Evolutionary conservation across 2,797 vertebrate species (phyloP).

Genomic region (Sebastes taczanowskii): DNA sequence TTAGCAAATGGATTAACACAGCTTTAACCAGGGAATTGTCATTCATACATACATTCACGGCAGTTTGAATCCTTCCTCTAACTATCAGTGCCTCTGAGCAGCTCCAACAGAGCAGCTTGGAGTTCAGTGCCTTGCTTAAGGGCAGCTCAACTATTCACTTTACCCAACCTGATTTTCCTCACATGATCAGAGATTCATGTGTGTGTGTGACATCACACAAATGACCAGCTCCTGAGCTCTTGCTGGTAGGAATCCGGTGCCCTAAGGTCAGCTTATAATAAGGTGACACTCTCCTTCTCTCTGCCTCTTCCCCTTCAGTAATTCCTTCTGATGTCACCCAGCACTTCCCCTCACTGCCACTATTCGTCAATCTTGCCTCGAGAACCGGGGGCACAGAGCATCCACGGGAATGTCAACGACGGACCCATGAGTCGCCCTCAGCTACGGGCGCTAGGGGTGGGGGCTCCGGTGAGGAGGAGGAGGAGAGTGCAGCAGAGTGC

Average conservation of each 20-base stretch:
- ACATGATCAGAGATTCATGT: not conserved
- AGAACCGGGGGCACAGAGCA: slow-evolving; percentile 32
- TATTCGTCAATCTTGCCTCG: slow-evolving; percentile 35
- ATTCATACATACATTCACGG: not conserved
- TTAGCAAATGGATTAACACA: not conserved
- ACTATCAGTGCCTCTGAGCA: not conserved
- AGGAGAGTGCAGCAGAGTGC: slow-evolving; percentile 18
- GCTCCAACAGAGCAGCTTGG: not conserved
- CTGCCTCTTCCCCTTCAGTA: slow-evolving; percentile 69
- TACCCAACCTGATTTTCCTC: not conserved
- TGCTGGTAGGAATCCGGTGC: slow-evolving; percentile 31
- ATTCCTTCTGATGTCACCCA: slow-evolving; percentile 67
- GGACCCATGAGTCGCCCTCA: slow-evolving; percentile 36
- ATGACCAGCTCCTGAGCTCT: slow-evolving; percentile 50
- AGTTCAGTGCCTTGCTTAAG: slow-evolving; percentile 35
- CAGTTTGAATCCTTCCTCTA: not conserved
- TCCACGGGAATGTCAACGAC: slow-evolving; percentile 62
- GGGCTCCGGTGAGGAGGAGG: slow-evolving; percentile 35
- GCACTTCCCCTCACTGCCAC: slow-evolving; percentile 34
- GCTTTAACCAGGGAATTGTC: not conserved
- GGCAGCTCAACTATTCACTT: slow-evolving; percentile 27
- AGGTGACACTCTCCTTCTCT: slow-evolving; percentile 69
- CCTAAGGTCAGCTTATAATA: slow-evolving; percentile 79
- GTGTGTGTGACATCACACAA: slow-evolving; percentile 1
- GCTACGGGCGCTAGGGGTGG: slow-evolving; percentile 22